Conservation (phyloP, 2,888 invertebrate species). For the Cataglyphis altisquamis region DNA sequence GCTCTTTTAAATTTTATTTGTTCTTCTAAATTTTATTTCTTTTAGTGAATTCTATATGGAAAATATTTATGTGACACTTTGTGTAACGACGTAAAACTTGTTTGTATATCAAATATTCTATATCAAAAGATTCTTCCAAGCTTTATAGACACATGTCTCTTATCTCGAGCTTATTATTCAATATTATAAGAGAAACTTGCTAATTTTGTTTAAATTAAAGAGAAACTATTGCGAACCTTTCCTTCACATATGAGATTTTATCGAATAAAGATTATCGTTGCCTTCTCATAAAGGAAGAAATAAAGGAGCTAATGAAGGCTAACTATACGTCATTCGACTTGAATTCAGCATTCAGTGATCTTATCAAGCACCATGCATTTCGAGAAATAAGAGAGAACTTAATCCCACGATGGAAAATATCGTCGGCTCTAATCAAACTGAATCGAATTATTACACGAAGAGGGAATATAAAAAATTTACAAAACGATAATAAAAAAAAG, state of each 20-base stretch:
- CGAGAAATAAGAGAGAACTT: constrained; percentile 33
- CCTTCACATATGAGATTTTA: constrained; percentile 26
- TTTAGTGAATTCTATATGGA: background rate
- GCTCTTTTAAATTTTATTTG: too few species aligned
- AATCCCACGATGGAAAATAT: constrained; percentile 35
- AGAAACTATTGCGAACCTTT: background rate
- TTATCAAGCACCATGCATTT: constrained; percentile 36
- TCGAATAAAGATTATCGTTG: constrained; percentile 38
- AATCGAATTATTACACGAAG: background rate
- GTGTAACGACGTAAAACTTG: background rate
- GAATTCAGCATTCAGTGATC: constrained; percentile 20
- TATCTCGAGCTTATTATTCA: constrained; percentile 4
- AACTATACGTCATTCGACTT: constrained; percentile 40
- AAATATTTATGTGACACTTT: background rate
- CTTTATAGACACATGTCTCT: background rate
- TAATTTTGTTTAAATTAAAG: constrained; percentile 22
- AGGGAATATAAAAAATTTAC: background rate
- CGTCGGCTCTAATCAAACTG: background rate
- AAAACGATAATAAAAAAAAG: background rate
- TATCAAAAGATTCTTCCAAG: background rate
- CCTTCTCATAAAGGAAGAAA: constrained; percentile 32
- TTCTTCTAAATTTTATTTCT: background rate
- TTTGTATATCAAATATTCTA: background rate
- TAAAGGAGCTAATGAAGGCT: constrained; percentile 32
- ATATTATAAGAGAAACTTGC: constrained; percentile 16